These are phyloP conservation scores for Accipiter fasciatus DNA, from an alignment of 2,797 vertebrate genomes.

Conservation along the genomic window DNA sequence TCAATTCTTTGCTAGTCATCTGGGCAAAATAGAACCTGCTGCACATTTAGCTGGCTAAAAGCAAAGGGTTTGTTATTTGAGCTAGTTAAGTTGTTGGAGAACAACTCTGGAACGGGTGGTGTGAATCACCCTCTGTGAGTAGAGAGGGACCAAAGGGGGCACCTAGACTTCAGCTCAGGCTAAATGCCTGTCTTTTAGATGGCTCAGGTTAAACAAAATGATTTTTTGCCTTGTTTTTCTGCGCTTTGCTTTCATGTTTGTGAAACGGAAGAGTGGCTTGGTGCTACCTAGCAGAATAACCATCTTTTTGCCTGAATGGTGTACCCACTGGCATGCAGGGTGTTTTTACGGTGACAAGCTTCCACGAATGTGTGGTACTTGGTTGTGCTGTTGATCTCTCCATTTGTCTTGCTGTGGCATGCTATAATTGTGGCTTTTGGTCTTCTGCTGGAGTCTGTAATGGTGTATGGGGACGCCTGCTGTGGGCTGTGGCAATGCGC, in stretches of 20 bases:
- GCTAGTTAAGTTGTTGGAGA: neutral
- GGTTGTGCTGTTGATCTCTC: neutral
- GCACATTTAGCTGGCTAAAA: neutral
- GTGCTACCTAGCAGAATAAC: rapidly evolving
- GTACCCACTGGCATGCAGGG: neutral
- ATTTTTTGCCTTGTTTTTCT: neutral
- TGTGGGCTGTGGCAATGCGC: neutral
- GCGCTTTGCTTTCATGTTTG: neutral
- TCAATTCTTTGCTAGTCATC: neutral
- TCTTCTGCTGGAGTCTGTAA: neutral
- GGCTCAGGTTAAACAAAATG: neutral
- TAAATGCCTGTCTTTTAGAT: neutral
- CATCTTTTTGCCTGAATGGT: neutral
- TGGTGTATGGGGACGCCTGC: neutral
- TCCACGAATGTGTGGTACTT: neutral
- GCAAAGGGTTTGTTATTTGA: neutral
- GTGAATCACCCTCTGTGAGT: neutral
- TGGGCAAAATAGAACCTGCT: neutral
- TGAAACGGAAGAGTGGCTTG: neutral
- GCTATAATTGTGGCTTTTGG: neutral
- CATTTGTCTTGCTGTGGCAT: neutral
- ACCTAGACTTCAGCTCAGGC: neutral
- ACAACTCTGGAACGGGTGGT: neutral
- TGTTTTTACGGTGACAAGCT: neutral
- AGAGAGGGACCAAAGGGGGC: neutral